Base-by-base conservation (phyloP, 2,888 invertebrate genomes). In the Drosophila histrio region DNA sequence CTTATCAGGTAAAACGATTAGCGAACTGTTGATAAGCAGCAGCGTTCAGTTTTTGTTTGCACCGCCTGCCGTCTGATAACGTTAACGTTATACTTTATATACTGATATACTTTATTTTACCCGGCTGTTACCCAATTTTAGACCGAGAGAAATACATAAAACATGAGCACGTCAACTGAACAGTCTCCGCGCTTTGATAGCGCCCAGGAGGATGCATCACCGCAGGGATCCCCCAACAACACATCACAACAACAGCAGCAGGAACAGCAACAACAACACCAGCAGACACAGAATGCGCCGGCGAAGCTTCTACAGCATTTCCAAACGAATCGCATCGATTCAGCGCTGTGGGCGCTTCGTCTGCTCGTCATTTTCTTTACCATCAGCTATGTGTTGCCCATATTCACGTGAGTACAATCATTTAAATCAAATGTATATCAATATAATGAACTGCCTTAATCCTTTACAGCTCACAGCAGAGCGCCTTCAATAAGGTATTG, bases 401-500 rank as follows among this genome's bases (percentile, higher is more conserved):
- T 98, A 81, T 96, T 98, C 92, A 96, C 97, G 97, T 98, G 93
- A 94, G 95, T 93, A 41, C 6, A 38, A 19, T 34, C 13, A 21
- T 6, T 15, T 5, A 7, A 7, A n/a, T 11, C 39, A 17, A 9
- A 11, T 11, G 2, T 9, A 2, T 19, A 21, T 26, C 1, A 2
- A 22, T 9, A 3, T 17, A 1, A 9, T 59, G 8, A 41, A 15
- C n/a, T 53, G n/a, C n/a, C 2, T 17, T 3, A 19, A 9, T 4
- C 1, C 13, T 30, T 93, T 94, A 86, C 83, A 96, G 96, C 78
- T 95, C 94, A 90, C 94, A 95, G 26, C 94, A 94, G 88, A 97
- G 96, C 89, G 95, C 96, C 44, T 98, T 98, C 92, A 96, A 96
- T 92, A 97, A 98, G 93, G 97, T 97, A 13, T 93, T 99, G 72